Base-by-base conservation (phyloP, 2,888 invertebrate species). In the Ormia ochracea region DNA sequence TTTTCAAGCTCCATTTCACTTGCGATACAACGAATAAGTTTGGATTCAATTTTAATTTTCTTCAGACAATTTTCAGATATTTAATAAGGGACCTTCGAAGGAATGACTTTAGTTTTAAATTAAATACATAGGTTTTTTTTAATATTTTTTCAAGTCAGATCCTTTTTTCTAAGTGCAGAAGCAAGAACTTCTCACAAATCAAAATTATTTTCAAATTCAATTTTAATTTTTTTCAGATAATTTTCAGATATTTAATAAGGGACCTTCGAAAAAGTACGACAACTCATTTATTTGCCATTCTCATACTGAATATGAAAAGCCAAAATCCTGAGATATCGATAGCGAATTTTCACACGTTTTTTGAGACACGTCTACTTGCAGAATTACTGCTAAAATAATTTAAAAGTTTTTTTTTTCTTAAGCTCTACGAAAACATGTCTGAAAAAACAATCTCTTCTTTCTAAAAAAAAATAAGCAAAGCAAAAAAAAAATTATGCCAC, bases 331-430 rank as follows among this genome's bases (percentile, higher is more conserved):
- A 66, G 45, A 28, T 68, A 56, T 52, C 61, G 70, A 79, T 75
- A 75, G 75, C n/a, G 59, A 52, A 70, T 50, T 56, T 80, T 80
- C 80, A 72, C 80, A 80, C 76, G 80, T 33, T 72, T 72, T 56
- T 3, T 75, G 21, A 50, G 65, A 58, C 31, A 73, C 65, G 61
- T 50, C 7, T 63, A 77, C 69, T 58, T 63, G 63, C 3, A 45
- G 23, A 54, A 58, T 43, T 33, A 17, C 36, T 54, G 12, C 33
- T 36, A 5, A 28, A 50, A 59, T 19, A 6, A 3, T 17, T 26
- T 28, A 17, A 33, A n/a, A 33, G 54, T 19, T 19, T 31, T 33
- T 54, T 54, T 19, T 31, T 33, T 54, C 33, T 54, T 54, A 66
- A 61, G 54, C 52, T 54, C 33, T 54, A 73, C 56, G 61, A 68